A percentile compares a stretch with the other conserved stretches of the same genome.
phyloP scores from a whole-genome alignment of 2,888 invertebrate genomes.

The Lochmaea crataegi region DNA sequence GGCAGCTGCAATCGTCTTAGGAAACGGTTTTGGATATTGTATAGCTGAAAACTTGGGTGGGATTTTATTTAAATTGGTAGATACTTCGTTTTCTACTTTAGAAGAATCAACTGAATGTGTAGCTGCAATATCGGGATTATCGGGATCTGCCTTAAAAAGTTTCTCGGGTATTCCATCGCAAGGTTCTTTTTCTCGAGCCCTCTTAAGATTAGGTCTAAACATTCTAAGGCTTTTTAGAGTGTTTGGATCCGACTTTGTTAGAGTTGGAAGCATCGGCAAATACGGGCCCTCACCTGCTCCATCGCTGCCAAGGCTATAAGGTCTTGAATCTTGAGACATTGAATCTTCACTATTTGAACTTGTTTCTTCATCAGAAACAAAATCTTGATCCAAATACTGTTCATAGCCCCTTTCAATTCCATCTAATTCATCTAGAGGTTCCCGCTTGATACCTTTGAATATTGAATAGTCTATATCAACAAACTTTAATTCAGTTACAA shows the following conservation, averaged over 20 bases:
- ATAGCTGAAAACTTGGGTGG: constrained; percentile 15
- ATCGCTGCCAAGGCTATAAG: constrained; percentile 66
- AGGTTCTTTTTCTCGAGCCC: constrained; percentile 45
- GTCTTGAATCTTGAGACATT: constrained; percentile 66
- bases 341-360: constrained; percentile 64
- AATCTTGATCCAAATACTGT: constrained; percentile 56
- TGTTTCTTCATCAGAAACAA: constrained; percentile 54
- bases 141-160: constrained; percentile 39
- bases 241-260: constrained; percentile 65
- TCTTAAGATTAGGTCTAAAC: constrained; percentile 65
- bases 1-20: neutral
- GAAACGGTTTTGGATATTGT: constrained; percentile 27
- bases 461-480: constrained; percentile 78
- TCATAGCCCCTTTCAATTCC: constrained; percentile 60
- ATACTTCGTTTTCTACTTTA: constrained; percentile 21
- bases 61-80: constrained; percentile 35
- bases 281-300: constrained; percentile 57
- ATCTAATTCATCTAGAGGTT: constrained; percentile 65
- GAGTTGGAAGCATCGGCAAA: constrained; percentile 47
- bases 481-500: constrained; percentile 79
- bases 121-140: constrained; percentile 17
- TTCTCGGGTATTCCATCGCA: constrained; percentile 37
- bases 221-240: constrained; percentile 68
- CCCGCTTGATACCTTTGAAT: constrained; percentile 69
- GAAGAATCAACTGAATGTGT: constrained; percentile 8